Evolutionary conservation across 2,888 invertebrate genomes (phyloP).

Genomic region (Operophtera brumata): DNA sequence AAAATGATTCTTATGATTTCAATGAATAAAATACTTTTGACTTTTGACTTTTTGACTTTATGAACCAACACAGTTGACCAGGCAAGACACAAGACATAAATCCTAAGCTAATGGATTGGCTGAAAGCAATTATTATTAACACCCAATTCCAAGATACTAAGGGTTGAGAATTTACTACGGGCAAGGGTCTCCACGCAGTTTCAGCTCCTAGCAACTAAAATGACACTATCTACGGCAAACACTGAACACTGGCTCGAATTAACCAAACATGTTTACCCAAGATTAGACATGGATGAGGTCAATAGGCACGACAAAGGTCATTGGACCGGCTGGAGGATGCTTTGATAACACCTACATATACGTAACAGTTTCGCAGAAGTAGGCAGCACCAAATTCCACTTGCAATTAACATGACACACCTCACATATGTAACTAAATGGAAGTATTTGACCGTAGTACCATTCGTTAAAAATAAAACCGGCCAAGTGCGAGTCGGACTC

Average conservation of each 20-base stretch:
- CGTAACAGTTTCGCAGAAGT: neutral
- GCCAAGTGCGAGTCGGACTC: no score
- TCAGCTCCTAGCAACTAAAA: constrained; percentile 1
- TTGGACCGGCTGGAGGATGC: neutral
- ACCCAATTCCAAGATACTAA: constrained; percentile 7
- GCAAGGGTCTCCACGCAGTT: neutral
- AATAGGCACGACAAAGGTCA: neutral
- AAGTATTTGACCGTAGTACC: no score
- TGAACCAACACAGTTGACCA: no score
- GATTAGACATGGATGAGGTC: constrained; percentile 6
- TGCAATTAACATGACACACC: no score
- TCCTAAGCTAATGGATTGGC: no score
- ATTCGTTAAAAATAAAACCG: no score
- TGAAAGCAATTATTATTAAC: neutral
- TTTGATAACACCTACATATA: neutral
- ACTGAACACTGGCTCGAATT: constrained; percentile 6
- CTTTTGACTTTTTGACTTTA: no score
- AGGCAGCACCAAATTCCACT: neutral
- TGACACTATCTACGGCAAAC: constrained; percentile 12
- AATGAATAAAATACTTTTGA: no score
- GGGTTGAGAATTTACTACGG: constrained; percentile 4
- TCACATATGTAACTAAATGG: no score
- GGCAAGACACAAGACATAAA: no score
- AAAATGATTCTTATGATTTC: no score
- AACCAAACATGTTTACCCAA: constrained; percentile 11